Evolutionary conservation across 2,888 invertebrate genomes (phyloP).

Genomic region (Chymomyza procnemis): DNA sequence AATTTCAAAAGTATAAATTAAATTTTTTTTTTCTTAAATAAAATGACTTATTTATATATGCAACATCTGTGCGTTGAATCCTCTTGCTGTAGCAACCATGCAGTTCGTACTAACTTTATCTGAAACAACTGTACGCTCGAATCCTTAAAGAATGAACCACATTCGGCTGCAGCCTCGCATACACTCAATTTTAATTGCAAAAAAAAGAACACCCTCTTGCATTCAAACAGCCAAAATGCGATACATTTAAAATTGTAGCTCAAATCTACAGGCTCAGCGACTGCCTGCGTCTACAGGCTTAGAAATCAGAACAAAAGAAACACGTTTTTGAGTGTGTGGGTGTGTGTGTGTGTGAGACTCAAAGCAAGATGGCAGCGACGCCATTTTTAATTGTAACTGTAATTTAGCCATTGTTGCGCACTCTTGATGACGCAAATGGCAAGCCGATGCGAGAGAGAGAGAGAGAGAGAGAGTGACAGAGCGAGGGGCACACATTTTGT

Average conservation of each 20-base stretch:
- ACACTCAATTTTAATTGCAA: constrained; percentile 57
- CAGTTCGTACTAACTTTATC: too few relatives aligned
- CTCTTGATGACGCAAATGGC: constrained; percentile 53
- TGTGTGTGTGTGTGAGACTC: too few relatives aligned
- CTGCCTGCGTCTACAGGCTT: background rate
- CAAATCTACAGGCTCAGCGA: too few relatives aligned
- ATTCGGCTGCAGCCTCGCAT: background rate
- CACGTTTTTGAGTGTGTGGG: background rate
- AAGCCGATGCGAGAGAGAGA: constrained; percentile 23
- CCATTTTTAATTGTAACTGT: constrained; percentile 72
- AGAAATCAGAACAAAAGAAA: constrained; percentile 29
- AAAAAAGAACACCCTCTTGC: constrained; percentile 27
- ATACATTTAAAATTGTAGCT: constrained; percentile 1
- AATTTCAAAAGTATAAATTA: too few relatives aligned
- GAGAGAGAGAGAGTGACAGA: constrained; percentile 26
- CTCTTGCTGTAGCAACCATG: too few relatives aligned
- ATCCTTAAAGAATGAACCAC: background rate
- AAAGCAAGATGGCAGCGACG: constrained; percentile 16
- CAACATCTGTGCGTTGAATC: too few relatives aligned
- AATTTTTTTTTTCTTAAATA: too few relatives aligned
- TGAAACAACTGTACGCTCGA: background rate
- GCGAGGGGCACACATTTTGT: too few relatives aligned
- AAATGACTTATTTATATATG: too few relatives aligned
- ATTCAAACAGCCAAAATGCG: constrained; percentile 5
- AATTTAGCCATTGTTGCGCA: constrained; percentile 67